Evolutionary conservation across 2,797 vertebrate genomes (phyloP).

Genomic region (Leucoraja ocellata): DNA sequence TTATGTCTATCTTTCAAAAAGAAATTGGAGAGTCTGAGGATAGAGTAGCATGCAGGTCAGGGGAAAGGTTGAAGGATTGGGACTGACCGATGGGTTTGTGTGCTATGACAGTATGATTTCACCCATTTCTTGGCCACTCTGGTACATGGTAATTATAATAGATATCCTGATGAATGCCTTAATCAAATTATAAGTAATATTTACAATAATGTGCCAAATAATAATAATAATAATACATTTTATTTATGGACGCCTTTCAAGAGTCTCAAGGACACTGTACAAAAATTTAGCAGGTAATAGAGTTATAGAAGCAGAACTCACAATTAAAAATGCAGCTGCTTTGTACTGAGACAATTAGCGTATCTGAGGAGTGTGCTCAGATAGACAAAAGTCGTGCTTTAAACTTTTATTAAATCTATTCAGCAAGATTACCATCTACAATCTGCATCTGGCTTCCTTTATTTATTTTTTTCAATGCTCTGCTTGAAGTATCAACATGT

Average conservation of each 20-base stretch:
- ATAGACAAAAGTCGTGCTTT: neutral
- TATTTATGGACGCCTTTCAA: too few species aligned
- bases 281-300: neutral
- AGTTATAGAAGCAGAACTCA: neutral
- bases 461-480: neutral
- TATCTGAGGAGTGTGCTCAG: neutral
- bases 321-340: neutral
- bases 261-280: too few species aligned
- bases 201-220: neutral
- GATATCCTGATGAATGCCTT: neutral
- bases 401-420: neutral
- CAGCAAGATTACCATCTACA: neutral
- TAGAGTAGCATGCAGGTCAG: too few species aligned
- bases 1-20: too few species aligned
- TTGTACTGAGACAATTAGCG: neutral
- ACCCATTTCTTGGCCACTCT: neutral
- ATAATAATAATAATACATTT: too few species aligned
- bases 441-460: neutral
- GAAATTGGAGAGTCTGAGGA: too few species aligned
- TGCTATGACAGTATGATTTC: too few species aligned
- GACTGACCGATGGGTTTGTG: too few species aligned
- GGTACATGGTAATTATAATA: neutral
- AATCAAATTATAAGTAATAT: neutral
- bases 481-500: neutral
- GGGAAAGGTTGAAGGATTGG: too few species aligned